A percentile compares a stretch with the other conserved stretches of the same genome.
Evolutionary conservation across 1,140 invertebrate genomes (phyloP).

Genomic region (Diorhabda carinulata): DNA sequence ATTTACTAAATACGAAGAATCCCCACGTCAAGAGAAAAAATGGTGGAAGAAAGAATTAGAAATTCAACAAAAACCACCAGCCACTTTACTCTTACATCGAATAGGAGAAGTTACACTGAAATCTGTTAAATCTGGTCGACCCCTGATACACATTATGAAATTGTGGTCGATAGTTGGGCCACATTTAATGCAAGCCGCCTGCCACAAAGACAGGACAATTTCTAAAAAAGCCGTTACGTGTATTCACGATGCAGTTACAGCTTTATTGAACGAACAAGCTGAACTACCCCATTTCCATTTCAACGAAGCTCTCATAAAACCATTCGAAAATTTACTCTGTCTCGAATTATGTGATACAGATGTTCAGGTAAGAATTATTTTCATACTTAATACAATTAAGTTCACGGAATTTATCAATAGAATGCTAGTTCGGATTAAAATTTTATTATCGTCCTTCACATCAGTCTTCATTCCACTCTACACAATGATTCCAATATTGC

Average conservation of each 20-base stretch:
- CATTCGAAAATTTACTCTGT: constrained; percentile 90
- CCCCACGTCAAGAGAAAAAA: constrained; percentile 46
- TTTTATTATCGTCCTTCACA: too few species aligned
- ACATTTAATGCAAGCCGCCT: constrained; percentile 91
- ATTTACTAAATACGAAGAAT: constrained; percentile 41
- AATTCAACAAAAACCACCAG: constrained; percentile 44
- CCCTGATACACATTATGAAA: constrained; percentile 84
- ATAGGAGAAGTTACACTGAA: constrained; percentile 84
- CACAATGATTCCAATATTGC: too few species aligned
- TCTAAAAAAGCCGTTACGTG: constrained; percentile 91
- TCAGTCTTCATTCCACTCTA: too few species aligned
- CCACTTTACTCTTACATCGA: constrained; percentile 68
- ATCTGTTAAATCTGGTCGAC: constrained; percentile 79
- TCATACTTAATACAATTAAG: too few species aligned
- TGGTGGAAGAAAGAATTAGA: constrained; percentile 56
- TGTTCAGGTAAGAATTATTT: constrained; percentile 58
- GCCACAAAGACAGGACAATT: constrained; percentile 82
- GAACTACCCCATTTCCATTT: constrained; percentile 92
- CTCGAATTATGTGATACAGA: constrained; percentile 88
- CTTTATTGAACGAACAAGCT: constrained; percentile 80
- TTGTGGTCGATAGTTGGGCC: constrained; percentile 86
- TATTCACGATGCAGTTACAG: constrained; percentile 87
- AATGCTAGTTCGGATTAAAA: too few species aligned
- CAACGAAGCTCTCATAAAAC: constrained; percentile 91
- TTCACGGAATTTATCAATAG: too few species aligned